These are phyloP conservation scores for Myotis brandtii DNA, from an alignment of 2,113 vertebrate genomes.

Conservation along the genomic window DNA sequence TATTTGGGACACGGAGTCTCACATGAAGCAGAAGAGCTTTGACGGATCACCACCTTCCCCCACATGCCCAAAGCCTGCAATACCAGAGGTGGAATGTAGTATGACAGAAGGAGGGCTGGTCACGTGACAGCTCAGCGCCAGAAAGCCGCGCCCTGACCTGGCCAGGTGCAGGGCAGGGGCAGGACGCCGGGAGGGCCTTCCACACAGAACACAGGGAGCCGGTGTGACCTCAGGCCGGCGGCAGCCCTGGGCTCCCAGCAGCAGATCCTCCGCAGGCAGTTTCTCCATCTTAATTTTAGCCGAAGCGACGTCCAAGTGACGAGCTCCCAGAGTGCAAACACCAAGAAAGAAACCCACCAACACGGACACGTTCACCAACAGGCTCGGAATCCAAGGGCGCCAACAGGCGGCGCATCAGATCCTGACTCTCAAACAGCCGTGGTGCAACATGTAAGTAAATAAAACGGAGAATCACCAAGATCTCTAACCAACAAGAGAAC, in stretches of 20 bases:
- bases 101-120: too few relatives aligned
- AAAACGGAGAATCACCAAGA: neutral
- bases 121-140: neutral
- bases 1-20: neutral
- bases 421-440: neutral
- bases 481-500: neutral
- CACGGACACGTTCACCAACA: neutral
- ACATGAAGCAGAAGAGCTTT: too few relatives aligned
- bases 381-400: neutral
- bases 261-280: neutral
- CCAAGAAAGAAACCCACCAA: neutral
- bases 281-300: neutral
- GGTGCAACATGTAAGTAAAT: neutral
- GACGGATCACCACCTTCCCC: neutral
- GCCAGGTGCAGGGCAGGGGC: neutral
- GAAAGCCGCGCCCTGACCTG: neutral
- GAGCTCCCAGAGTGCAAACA: neutral
- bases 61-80: too few relatives aligned
- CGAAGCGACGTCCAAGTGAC: neutral
- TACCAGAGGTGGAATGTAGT: neutral
- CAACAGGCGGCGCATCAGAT: neutral
- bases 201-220: neutral
- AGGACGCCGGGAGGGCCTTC: neutral
- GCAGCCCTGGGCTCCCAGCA: neutral
- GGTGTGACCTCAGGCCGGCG: neutral